A percentile compares a stretch with the other conserved stretches of the same genome.
Conservation (phyloP, 2,113 vertebrate species). For the Calyptomena viridis region DNA sequence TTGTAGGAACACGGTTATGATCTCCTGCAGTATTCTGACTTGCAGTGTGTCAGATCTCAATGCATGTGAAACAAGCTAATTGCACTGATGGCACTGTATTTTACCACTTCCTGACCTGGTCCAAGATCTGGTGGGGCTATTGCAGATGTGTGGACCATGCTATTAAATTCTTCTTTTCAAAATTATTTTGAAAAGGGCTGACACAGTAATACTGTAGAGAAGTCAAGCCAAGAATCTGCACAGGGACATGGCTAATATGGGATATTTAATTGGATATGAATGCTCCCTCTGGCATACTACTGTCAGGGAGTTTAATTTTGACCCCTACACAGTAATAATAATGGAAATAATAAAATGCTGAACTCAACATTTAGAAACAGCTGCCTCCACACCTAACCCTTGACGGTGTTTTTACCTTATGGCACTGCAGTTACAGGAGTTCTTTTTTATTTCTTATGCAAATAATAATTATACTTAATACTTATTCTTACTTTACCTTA, state of each 20-base stretch:
- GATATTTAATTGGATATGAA: constrained; percentile 43
- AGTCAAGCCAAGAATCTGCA: constrained; percentile 4
- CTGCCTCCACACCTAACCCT: not conserved
- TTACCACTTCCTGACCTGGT: not conserved
- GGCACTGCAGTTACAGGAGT: not conserved
- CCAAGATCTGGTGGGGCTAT: not conserved
- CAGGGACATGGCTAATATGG: not conserved
- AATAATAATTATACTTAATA: not conserved
- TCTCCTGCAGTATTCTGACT: not conserved
- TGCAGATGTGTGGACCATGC: not conserved
- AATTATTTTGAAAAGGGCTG: not conserved
- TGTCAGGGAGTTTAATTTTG: constrained; percentile 46
- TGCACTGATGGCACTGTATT: not conserved
- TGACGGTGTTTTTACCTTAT: not conserved
- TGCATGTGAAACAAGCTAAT: not conserved
- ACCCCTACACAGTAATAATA: constrained; percentile 19
- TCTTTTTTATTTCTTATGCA: constrained; percentile 3
- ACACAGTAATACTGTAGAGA: not conserved
- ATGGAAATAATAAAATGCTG: constrained; percentile 50
- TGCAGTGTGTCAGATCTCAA: not conserved
- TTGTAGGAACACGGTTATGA: not conserved
- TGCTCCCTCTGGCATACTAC: constrained; percentile 37
- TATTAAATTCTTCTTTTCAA: not conserved
- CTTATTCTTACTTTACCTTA: not conserved
- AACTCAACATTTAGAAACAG: constrained; percentile 27